phyloP scores from a whole-genome alignment of 2,797 vertebrate species.

The Coilia nasus region DNA sequence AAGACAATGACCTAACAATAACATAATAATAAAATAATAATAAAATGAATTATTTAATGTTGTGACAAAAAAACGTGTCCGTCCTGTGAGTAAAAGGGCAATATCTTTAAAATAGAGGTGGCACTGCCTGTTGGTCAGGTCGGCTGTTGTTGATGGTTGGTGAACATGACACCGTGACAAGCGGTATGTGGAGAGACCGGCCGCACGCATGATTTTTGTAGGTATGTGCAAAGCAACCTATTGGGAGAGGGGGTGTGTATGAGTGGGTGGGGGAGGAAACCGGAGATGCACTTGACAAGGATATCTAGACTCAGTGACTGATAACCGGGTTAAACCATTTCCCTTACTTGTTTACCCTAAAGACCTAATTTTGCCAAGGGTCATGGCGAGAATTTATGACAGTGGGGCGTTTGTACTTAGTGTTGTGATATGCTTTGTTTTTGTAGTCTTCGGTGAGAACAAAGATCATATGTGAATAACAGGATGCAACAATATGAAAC shows the following conservation, averaged over 20 bases:
- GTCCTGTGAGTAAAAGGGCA: too few species aligned
- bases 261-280: constrained; percentile 38
- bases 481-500: neutral
- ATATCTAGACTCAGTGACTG: constrained; percentile 22
- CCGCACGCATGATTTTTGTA: constrained; percentile 28
- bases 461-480: neutral
- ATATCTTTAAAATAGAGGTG: neutral
- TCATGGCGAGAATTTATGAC: neutral
- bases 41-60: too few species aligned
- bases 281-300: constrained; percentile 54
- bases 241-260: constrained; percentile 38
- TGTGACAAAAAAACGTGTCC: too few species aligned
- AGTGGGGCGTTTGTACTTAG: neutral
- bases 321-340: constrained; percentile 30
- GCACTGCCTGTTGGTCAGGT: constrained; percentile 28
- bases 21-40: too few species aligned
- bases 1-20: too few species aligned
- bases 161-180: constrained; percentile 37
- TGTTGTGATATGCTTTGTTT: neutral
- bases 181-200: neutral
- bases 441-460: neutral
- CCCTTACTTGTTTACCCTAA: constrained; percentile 39
- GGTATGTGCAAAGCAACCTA: constrained; percentile 40
- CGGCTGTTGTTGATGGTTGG: constrained; percentile 27
- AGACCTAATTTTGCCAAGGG: neutral